These are phyloP conservation scores for Diplodus sargus DNA, from an alignment of 2,797 vertebrate species.

Conservation along the genomic window DNA sequence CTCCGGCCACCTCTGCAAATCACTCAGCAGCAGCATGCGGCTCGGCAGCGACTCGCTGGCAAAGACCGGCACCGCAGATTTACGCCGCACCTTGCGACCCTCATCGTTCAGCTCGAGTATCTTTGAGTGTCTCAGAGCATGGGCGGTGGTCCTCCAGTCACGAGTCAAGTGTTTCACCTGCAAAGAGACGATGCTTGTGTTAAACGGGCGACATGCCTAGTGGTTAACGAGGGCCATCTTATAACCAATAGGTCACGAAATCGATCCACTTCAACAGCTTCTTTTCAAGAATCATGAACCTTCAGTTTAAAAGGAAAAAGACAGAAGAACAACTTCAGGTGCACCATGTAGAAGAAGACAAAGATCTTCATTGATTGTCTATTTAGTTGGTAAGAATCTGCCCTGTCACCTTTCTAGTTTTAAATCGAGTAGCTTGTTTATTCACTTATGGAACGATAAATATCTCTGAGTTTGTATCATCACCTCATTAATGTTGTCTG, in stretches of 20 bases:
- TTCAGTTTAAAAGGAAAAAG: neutral
- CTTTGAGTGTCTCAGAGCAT: slow-evolving; percentile 91
- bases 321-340: too few species aligned
- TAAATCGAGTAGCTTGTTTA: too few species aligned
- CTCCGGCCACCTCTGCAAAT: slow-evolving; percentile 89
- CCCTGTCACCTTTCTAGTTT: too few species aligned
- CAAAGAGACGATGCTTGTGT: slow-evolving; percentile 42
- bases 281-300: neutral
- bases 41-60: slow-evolving; percentile 95
- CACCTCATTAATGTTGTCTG: too few species aligned
- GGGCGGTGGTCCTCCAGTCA: slow-evolving; percentile 97
- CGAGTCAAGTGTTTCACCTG: slow-evolving; percentile 98
- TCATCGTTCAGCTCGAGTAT: slow-evolving; percentile 94
- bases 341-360: too few species aligned
- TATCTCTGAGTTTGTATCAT: too few species aligned
- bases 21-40: slow-evolving; percentile 95
- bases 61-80: slow-evolving; percentile 91
- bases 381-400: too few species aligned
- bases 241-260: neutral
- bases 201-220: slow-evolving; percentile 26
- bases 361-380: too few species aligned
- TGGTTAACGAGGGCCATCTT: neutral
- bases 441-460: too few species aligned
- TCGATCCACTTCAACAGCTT: neutral
- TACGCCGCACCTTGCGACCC: slow-evolving; percentile 93